phyloP scores from a whole-genome alignment of 2,113 vertebrate genomes.

The Cranoglanis bouderius region DNA sequence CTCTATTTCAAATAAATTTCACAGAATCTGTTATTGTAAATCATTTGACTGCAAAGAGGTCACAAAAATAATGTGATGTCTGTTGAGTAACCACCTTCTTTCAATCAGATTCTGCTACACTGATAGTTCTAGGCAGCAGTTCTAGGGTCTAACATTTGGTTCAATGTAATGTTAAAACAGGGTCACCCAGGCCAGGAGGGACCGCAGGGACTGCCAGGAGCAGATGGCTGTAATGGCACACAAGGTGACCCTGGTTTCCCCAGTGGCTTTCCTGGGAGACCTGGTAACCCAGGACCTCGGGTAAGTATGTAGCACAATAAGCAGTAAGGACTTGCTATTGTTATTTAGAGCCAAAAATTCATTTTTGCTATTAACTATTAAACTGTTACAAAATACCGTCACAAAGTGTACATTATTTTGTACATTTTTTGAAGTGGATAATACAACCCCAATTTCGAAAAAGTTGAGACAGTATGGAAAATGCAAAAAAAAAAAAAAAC shows the following conservation, averaged over 20 bases:
- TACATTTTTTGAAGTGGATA: neutral
- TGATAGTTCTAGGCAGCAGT: neutral
- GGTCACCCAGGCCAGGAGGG: constrained; percentile 87
- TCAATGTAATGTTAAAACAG: constrained; percentile 64
- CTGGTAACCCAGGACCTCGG: constrained; percentile 72
- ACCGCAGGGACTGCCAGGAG: constrained; percentile 77
- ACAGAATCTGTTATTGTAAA: neutral
- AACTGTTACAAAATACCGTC: neutral
- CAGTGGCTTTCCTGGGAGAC: constrained; percentile 65
- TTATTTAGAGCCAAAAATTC: neutral
- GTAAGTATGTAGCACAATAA: constrained; percentile 66
- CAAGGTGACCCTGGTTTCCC: constrained; percentile 76
- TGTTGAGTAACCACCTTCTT: neutral
- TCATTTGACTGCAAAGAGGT: neutral
- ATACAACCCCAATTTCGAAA: too few species aligned
- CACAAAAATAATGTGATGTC: neutral
- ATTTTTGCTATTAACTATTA: too few species aligned
- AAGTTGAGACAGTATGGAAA: too few species aligned
- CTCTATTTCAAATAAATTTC: neutral
- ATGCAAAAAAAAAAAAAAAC: too few species aligned
- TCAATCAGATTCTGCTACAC: neutral
- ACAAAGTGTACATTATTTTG: neutral
- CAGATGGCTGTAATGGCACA: constrained; percentile 90
- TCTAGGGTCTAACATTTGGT: neutral
- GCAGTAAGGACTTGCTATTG: neutral